Evolutionary conservation across 2,888 invertebrate species (phyloP), one percentile per base, ranked within the genome.

Genomic region (Meiosimyza platycephala): DNA sequence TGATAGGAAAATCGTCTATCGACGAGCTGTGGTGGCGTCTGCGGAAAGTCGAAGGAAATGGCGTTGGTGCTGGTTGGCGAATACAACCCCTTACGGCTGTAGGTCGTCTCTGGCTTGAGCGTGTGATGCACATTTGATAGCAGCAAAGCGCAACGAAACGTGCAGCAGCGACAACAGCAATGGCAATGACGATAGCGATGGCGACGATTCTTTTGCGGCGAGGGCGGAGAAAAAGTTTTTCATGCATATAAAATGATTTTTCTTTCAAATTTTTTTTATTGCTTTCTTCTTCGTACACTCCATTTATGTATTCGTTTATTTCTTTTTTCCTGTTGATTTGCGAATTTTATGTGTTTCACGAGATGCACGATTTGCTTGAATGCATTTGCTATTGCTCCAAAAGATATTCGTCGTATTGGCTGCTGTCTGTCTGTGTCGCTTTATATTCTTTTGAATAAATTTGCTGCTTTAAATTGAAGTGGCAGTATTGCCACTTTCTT

Each of bases 91-190:
- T 70, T 74, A 47, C 71, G 72, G 75, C 74, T 75, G 57, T 75
- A 71, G 75, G 74, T 74, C 74, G 74, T 74, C 74, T 74, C 65
- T 50, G 68, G 74, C 72, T 72, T 68, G 72, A 71, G 68, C 78
- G 75, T 76, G 82, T 78, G 81, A 81, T 81, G 82, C 82, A 78
- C 80, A 82, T 76, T 79, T 76, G 80, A 80, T 80, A 80, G 76
- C 64, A 40, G 40, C 40, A 40, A 40, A 40, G 40, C 40, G 66
- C 33, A 50, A 54, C 68, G 64, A 74, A 62, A 33, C 52, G 63
- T 55, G 55, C 62, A 57, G 55, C 51, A 28, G n/a, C n/a, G 16
- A 40, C 47, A 48, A 28, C 57, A 48, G 9, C 64, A 9, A 40
- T 40, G 50, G 55, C 51, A 28, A 12, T 13, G 16, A 40, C 47